Evolutionary conservation across 2,888 invertebrate genomes (phyloP).

Genomic region (Agrenia bidenticulata): DNA sequence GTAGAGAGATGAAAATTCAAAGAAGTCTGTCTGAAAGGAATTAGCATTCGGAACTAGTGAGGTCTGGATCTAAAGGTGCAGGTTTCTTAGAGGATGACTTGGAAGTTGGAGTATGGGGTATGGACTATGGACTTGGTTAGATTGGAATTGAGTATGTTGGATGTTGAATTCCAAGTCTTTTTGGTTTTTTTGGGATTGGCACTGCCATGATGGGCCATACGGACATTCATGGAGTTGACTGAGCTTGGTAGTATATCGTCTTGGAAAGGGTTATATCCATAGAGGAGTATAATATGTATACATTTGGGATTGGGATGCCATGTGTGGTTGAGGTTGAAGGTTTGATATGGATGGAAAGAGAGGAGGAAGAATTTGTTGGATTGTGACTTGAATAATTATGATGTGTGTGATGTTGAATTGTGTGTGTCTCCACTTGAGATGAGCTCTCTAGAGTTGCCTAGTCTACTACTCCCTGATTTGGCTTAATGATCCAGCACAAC

Average conservation of each 20-base stretch:
- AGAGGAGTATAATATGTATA: slow-evolving; percentile 14
- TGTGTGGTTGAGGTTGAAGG: slow-evolving; percentile 29
- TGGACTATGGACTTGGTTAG: slow-evolving; percentile 26
- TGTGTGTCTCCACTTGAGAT: slow-evolving; percentile 49
- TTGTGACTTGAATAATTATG: slow-evolving; percentile 53
- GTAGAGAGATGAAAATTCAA: too few species aligned
- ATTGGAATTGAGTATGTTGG: slow-evolving; percentile 6
- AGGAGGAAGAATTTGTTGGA: slow-evolving; percentile 41
- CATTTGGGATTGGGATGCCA: slow-evolving; percentile 3
- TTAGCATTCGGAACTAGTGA: slow-evolving; percentile 29
- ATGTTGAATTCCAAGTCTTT: slow-evolving; percentile 12
- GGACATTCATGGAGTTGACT: too few species aligned
- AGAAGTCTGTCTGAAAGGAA: slow-evolving; percentile 28
- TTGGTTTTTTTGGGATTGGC: too few species aligned
- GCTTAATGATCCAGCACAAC: slow-evolving; percentile 51
- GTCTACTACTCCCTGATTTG: slow-evolving; percentile 44
- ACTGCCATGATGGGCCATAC: too few species aligned
- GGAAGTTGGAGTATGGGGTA: slow-evolving; percentile 31
- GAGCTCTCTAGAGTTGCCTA: slow-evolving; percentile 10
- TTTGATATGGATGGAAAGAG: slow-evolving; percentile 28
- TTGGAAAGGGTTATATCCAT: background rate
- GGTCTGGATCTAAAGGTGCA: too few species aligned
- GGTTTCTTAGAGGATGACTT: slow-evolving; percentile 14
- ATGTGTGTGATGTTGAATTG: slow-evolving; percentile 31
- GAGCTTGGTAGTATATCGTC: too few species aligned